phyloP scores from a whole-genome alignment of 2,888 invertebrate genomes.

The Steromphala cineraria region DNA sequence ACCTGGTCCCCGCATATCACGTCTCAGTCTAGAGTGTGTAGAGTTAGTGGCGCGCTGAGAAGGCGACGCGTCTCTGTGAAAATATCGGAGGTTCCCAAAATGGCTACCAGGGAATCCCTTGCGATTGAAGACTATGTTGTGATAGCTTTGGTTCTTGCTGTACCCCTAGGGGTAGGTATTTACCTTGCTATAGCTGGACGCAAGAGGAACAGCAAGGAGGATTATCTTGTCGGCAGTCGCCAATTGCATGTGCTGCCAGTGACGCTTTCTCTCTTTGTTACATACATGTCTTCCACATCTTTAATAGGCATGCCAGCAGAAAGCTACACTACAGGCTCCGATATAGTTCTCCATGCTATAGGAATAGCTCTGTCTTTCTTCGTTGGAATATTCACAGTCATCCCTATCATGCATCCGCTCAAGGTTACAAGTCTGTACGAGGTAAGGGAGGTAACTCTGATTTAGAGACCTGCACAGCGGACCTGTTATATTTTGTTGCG shows the following conservation, averaged over 20 bases:
- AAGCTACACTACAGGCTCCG: not conserved
- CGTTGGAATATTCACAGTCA: not conserved
- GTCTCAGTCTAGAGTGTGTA: too few relatives aligned
- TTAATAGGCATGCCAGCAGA: constrained; percentile 12
- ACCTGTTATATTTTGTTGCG: too few relatives aligned
- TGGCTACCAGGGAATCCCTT: not conserved
- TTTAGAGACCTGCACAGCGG: too few relatives aligned
- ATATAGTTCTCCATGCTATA: not conserved
- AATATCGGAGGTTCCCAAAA: not conserved
- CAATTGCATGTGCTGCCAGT: not conserved
- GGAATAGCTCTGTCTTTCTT: not conserved
- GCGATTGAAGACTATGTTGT: not conserved
- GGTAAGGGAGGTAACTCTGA: not conserved
- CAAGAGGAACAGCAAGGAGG: not conserved
- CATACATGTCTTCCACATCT: not conserved
- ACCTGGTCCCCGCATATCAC: too few relatives aligned
- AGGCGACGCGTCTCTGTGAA: too few relatives aligned
- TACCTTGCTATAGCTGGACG: not conserved
- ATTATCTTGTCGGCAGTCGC: not conserved
- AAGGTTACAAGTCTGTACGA: constrained; percentile 3
- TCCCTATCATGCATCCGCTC: constrained; percentile 3
- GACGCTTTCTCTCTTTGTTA: not conserved
- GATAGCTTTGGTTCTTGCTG: not conserved
- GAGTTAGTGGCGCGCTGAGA: too few relatives aligned
- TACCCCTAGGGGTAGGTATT: not conserved